Evolutionary conservation across 2,797 vertebrate genomes (phyloP).

Genomic region (Urocyon cinereoargenteus): DNA sequence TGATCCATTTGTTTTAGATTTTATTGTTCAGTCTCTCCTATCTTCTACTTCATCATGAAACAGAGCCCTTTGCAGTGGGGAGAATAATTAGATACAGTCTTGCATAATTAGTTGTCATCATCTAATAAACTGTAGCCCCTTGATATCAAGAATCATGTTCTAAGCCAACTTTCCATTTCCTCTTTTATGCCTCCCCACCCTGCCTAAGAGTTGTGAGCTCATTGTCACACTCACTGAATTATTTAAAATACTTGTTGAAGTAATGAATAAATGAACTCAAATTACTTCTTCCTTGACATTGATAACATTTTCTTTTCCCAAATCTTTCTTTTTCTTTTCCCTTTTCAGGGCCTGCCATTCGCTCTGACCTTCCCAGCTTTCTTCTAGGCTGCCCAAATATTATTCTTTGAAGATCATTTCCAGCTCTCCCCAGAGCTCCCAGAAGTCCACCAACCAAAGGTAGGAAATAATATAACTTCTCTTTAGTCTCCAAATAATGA

Average conservation of each 20-base stretch:
- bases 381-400: not conserved
- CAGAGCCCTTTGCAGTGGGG: not conserved
- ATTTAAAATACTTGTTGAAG: not conserved
- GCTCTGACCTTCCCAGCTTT: not conserved
- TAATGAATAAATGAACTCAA: not conserved
- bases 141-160: not conserved
- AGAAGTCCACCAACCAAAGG: not conserved
- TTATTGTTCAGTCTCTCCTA: not conserved
- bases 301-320: conserved; percentile 32
- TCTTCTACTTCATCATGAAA: not conserved
- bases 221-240: not conserved
- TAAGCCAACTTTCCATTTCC: not conserved
- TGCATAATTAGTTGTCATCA: not conserved
- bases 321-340: not conserved
- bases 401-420: not conserved
- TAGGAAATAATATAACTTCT: not conserved
- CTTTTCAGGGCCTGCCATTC: not conserved
- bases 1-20: not conserved
- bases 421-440: not conserved
- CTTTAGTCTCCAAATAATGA: not conserved
- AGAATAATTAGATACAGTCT: not conserved
- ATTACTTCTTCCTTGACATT: not conserved
- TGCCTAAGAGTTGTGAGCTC: not conserved
- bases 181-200: not conserved
- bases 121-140: not conserved